Evolutionary conservation across 2,113 vertebrate genomes (phyloP).

Genomic region (Aix galericulata): DNA sequence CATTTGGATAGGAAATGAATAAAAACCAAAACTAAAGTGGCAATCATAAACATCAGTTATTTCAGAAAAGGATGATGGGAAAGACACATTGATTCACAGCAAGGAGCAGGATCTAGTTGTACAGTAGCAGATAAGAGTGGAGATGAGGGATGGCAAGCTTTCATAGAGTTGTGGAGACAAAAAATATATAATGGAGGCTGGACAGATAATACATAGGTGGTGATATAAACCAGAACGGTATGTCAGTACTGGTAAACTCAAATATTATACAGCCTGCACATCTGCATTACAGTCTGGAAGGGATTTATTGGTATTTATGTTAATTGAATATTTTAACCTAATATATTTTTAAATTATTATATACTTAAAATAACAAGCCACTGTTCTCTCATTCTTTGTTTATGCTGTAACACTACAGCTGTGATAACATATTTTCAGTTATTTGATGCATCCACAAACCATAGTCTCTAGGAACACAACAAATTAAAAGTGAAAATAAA

Average conservation of each 20-base stretch:
- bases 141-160: conserved; percentile 27
- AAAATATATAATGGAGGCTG: not conserved
- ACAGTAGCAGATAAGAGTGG: conserved; percentile 12
- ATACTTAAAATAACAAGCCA: conserved; percentile 9
- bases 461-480: not conserved
- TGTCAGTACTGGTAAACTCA: not conserved
- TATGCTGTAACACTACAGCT: conserved; percentile 21
- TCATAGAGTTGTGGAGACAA: not conserved
- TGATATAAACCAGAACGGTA: not conserved
- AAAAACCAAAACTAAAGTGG: not conserved
- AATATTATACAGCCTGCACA: not conserved
- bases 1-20: not conserved
- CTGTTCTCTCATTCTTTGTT: conserved; percentile 33
- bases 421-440: conserved; percentile 51
- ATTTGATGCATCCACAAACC: conserved; percentile 36
- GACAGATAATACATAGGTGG: not conserved
- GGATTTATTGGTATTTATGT: not conserved
- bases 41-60: not conserved
- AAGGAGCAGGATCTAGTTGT: not conserved
- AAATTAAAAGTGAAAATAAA: conserved; percentile 56
- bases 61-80: not conserved
- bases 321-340: not conserved
- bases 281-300: not conserved
- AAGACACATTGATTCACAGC: conserved; percentile 17
- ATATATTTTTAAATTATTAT: not conserved